Evolutionary conservation across 2,888 invertebrate genomes (phyloP), one percentile per base, ranked within the genome.

Genomic region (Meteorus colon): DNA sequence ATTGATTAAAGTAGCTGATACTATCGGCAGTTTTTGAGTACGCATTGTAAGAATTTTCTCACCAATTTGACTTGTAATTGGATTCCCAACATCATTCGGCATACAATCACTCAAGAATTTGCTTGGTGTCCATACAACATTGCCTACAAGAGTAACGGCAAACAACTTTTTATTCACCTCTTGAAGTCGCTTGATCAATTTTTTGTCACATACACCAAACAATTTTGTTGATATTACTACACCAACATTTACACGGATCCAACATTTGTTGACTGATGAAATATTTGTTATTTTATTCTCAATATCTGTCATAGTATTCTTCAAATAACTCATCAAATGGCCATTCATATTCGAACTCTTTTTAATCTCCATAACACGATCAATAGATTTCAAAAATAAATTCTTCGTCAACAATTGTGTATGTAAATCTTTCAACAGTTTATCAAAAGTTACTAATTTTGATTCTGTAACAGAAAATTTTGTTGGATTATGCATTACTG

Each of bases 121-220:
- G 86, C 95, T 95, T 0, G 98, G 96, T 84, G 95, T 94, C 97
- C 97, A 98, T 73, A 96, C 89, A 19, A 95, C 91, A 85, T 95
- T 95, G 1, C 96, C 97, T 76, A 93, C 92, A 45, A 98, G 90
- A 65, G 94, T 94, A 76, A 97, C 93, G 45, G 95, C 95, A 80
- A 95, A 95, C 63, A 95, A 92, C 92, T 95, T 96, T 86, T 92
- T 93, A 88, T 96, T 95, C 4, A 94, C 88, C 82, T 97, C 97
- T 82, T 94, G 91, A 37, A 97, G 87, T 71, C 92, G 91, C 88
- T 94, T 95, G 72, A 96, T 92, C 63, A 94, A 88, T 89, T 95
- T 96, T 85, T 94, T 95, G 88, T 97, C 96, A 82, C 92, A 91
- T 82, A 92, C 92, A 66, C 96, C 94, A 90, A 96, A 97, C 71